Conservation (phyloP, 2,888 invertebrate species). For the Lucinisca nassula region DNA sequence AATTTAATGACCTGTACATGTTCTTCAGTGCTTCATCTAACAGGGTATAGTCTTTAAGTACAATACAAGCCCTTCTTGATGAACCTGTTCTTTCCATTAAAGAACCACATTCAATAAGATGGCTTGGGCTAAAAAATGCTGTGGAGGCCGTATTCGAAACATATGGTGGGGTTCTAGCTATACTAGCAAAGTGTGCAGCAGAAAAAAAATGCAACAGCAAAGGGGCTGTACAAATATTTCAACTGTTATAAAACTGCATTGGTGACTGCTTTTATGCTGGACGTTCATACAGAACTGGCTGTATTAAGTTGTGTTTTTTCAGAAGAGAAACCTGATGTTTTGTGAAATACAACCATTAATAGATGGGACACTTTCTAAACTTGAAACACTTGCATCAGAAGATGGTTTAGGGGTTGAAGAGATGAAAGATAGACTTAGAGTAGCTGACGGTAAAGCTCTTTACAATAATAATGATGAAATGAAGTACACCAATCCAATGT, state of each 20-base stretch:
- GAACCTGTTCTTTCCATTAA: constrained; percentile 61
- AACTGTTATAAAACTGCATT: constrained; percentile 43
- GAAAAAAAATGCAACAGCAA: constrained; percentile 43
- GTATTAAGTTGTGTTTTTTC: constrained; percentile 38
- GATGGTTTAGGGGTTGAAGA: constrained; percentile 25
- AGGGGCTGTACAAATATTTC: constrained; percentile 54
- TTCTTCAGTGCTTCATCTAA: constrained; percentile 58
- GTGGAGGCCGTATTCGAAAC: constrained; percentile 58
- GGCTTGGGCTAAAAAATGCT: constrained; percentile 60
- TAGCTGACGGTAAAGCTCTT: neutral
- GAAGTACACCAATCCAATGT: constrained; percentile 2
- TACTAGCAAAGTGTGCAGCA: constrained; percentile 50
- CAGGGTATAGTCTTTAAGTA: constrained; percentile 37
- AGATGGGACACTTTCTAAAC: constrained; percentile 38
- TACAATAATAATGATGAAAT: constrained; percentile 28
- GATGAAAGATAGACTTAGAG: constrained; percentile 19
- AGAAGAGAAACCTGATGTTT: constrained; percentile 50
- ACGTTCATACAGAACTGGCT: constrained; percentile 54
- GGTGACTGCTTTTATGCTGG: constrained; percentile 54
- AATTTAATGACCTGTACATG: constrained; percentile 53
- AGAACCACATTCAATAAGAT: constrained; percentile 57
- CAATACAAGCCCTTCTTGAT: constrained; percentile 49
- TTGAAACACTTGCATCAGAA: constrained; percentile 12
- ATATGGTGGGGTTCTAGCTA: constrained; percentile 52
- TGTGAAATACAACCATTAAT: constrained; percentile 53